phyloP scores from a whole-genome alignment of 2,888 invertebrate species.

The Cheilosia vernalis region DNA sequence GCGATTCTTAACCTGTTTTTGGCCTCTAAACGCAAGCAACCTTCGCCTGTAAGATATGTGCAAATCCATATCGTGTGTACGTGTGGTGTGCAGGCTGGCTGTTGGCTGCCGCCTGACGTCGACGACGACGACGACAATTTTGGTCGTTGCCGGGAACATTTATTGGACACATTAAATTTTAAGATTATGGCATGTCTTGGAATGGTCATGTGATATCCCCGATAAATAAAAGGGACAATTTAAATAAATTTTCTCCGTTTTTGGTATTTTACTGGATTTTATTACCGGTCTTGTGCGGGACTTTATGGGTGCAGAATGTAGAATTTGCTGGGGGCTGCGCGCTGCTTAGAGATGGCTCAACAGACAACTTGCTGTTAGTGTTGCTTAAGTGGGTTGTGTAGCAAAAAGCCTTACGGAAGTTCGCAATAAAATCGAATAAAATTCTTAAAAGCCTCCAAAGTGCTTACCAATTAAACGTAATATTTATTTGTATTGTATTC shows the following conservation, averaged over 20 bases:
- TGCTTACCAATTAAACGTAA: background rate
- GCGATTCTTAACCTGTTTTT: conserved; percentile 71
- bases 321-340: conserved; percentile 32
- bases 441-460: conserved; percentile 4
- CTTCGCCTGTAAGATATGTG: conserved; percentile 65
- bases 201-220: conserved; percentile 75
- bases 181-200: conserved; percentile 75
- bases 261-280: conserved; percentile 75
- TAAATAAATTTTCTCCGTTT: conserved; percentile 75
- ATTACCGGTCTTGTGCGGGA: conserved; percentile 68
- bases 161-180: conserved; percentile 75
- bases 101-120: conserved; percentile 78
- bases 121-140: conserved; percentile 77
- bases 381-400: conserved; percentile 25
- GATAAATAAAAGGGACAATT: conserved; percentile 75
- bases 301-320: conserved; percentile 70
- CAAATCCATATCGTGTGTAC: conserved; percentile 76
- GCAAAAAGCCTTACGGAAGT: background rate
- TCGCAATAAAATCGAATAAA: conserved; percentile 32
- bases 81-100: conserved; percentile 47
- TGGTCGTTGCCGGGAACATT: conserved; percentile 71
- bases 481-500: background rate
- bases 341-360: conserved; percentile 8
- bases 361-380: conserved; percentile 9
- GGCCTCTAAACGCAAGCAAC: conserved; percentile 61